Evolutionary conservation across 35 echinoderm and acorn worm genomes (phyloP), one percentile per base, ranked within the genome.

Genomic region (Heliocidaris tuberculata): DNA sequence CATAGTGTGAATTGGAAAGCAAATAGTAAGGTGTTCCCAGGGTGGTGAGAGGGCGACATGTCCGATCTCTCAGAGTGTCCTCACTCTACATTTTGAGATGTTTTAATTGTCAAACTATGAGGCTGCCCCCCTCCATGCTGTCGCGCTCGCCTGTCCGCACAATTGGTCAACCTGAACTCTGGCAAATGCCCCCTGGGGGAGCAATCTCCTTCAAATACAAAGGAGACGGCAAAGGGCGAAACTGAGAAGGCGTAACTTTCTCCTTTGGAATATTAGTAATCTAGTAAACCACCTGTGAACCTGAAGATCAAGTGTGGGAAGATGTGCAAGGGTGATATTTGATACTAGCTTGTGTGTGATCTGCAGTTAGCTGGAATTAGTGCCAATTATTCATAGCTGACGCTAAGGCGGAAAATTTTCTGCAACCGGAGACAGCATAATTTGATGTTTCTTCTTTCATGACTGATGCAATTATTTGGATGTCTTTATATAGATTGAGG

Each of bases 341-440:
- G 61, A 71, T 71, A 71, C 13, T 71, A 24, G 6, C 65, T 27
- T 78, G 65, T n/a, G 27, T n/a, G 65, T n/a, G 6, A 78, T 19
- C 65, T 78, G 65, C 65, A 78, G 65, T 78, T 78, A 78, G 65
- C 21, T 3, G 6, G 65, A 78, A 78, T 78, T 78, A 78, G 65
- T 78, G 65, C 65, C 65, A 78, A 78, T 78, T 78, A 78, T 78
- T 78, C 65, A 78, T 78, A 78, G 65, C 15, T n/a, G 65, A n/a
- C 65, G 17, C 24, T 17, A 78, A 5, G 27, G 65, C 65, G 65
- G 65, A n/a, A 78, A 78, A 78, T 78, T 9, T 19, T 78, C 65
- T 78, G 65, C 65, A 78, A 78, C 65, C 65, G 27, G 65, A 78
- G 4, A 78, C 27, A 24, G 65, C 65, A 78, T 78, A 78, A 78